phyloP scores from a whole-genome alignment of 2,113 vertebrate species.

The Ceyx melanurus region DNA sequence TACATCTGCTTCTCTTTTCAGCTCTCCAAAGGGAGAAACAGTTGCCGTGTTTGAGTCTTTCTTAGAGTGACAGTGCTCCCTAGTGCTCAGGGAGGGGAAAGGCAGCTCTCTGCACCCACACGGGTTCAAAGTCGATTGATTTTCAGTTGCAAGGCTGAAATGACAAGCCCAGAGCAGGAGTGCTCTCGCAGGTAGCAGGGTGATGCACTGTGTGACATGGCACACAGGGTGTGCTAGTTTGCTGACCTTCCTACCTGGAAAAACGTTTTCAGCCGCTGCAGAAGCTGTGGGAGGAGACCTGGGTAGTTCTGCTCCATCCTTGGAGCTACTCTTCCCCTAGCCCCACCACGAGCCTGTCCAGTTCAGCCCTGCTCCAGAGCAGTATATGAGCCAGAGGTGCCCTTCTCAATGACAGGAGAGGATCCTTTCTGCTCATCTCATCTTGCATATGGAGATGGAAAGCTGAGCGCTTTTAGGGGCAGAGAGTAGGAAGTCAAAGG shows the following conservation, averaged over 20 bases:
- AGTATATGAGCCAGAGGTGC: background rate
- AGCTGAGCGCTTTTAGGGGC: background rate
- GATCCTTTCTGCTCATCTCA: background rate
- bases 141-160: background rate
- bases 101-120: background rate
- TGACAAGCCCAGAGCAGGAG: background rate
- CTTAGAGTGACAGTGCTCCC: conserved; percentile 49
- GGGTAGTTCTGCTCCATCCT: background rate
- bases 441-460: background rate
- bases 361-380: background rate
- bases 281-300: background rate
- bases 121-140: too few species aligned
- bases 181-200: background rate
- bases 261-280: background rate
- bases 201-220: fast-evolving
- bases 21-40: background rate
- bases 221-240: fast-evolving
- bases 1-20: fast-evolving
- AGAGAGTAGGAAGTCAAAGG: background rate
- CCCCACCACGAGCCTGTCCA: background rate
- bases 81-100: conserved; percentile 31
- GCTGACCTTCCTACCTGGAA: background rate
- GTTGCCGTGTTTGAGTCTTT: background rate
- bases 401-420: background rate
- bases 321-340: background rate